These are phyloP conservation scores for Brienomyrus brachyistius DNA, from an alignment of 2,113 vertebrate species.

Conservation along the genomic window DNA sequence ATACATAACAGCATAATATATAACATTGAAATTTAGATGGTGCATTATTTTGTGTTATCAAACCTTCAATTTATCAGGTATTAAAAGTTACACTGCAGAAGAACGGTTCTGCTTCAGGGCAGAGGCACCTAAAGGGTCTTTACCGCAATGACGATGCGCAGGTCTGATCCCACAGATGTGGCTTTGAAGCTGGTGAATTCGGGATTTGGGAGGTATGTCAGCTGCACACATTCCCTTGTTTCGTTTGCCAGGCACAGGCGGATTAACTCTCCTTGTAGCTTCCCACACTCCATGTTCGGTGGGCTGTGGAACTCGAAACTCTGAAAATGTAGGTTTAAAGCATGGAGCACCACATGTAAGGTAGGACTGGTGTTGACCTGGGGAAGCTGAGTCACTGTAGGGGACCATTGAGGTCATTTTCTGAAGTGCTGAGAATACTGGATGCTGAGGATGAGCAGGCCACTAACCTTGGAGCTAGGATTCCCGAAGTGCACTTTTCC, in stretches of 20 bases:
- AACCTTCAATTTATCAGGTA: neutral
- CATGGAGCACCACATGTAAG: neutral
- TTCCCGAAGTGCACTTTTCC: neutral
- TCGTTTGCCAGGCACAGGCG: constrained; percentile 43
- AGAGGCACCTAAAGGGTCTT: neutral
- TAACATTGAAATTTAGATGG: neutral
- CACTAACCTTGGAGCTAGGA: constrained; percentile 31
- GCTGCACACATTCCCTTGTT: constrained; percentile 33
- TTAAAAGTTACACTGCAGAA: neutral
- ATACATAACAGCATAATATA: neutral
- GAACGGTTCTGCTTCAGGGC: neutral
- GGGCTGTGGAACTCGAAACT: neutral
- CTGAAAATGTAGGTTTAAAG: neutral
- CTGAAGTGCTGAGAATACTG: neutral
- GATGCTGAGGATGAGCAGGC: neutral
- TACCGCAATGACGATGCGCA: constrained; percentile 53
- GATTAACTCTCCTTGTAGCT: neutral
- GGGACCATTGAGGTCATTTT: neutral
- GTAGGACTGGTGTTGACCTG: neutral
- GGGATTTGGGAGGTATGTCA: constrained; percentile 53
- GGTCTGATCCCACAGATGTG: neutral
- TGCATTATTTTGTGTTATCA: neutral
- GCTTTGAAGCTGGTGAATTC: constrained; percentile 47
- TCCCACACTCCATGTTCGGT: neutral
- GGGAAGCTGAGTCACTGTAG: neutral